Evolutionary conservation across 2,888 invertebrate genomes (phyloP).

Genomic region (Ariolimax columbianus): DNA sequence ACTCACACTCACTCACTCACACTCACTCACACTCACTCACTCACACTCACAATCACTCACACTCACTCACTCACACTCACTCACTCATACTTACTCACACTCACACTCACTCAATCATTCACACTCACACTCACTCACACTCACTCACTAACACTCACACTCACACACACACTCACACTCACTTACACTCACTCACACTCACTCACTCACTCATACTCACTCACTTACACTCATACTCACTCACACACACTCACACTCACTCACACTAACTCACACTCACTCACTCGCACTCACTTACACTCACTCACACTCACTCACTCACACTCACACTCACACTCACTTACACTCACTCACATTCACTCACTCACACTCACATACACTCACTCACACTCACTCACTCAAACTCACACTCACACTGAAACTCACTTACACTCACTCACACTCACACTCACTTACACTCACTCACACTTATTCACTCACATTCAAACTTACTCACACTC

Average conservation of each 20-base stretch:
- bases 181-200: neutral
- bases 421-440: too few species aligned
- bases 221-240: neutral
- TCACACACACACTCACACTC: neutral
- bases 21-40: neutral
- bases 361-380: neutral
- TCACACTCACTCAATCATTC: too few species aligned
- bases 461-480: neutral
- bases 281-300: neutral
- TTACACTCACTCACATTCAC: neutral
- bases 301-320: neutral
- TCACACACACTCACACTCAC: neutral
- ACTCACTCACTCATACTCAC: neutral
- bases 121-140: neutral
- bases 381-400: too few species aligned
- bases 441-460: constrained; percentile 6
- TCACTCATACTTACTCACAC: neutral
- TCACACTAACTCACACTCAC: neutral
- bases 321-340: neutral
- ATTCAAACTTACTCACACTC: too few species aligned
- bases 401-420: constrained; percentile 2
- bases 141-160: neutral
- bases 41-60: neutral
- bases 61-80: neutral
- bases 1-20: neutral